Conservation (phyloP, 2,113 vertebrate genomes). For the Drymodes brunneopygia region DNA sequence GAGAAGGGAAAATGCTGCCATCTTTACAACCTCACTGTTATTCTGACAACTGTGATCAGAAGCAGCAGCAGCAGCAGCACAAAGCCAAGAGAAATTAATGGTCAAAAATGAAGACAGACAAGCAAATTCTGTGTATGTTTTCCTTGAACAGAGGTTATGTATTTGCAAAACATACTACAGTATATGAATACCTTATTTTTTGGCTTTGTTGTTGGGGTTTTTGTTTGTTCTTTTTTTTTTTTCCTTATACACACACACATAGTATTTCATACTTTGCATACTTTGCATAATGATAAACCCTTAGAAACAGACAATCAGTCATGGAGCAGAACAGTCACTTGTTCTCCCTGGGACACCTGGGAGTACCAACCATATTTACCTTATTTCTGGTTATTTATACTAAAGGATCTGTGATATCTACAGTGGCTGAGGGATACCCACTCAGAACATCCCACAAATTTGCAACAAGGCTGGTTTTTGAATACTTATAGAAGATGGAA, state of each 20-base stretch:
- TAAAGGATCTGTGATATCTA: background rate
- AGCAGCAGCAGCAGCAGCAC: background rate
- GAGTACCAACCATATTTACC: background rate
- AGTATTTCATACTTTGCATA: background rate
- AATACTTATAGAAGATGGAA: background rate
- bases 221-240: background rate
- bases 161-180: background rate
- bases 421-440: background rate
- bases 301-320: background rate
- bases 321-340: background rate
- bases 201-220: background rate
- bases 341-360: background rate
- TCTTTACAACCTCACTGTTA: background rate
- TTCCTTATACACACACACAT: background rate
- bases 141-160: fast-evolving
- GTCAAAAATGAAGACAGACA: background rate
- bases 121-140: background rate
- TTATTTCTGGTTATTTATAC: background rate
- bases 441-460: background rate
- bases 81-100: background rate
- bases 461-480: background rate
- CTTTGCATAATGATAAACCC: background rate
- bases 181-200: background rate
- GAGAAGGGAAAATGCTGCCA: background rate
- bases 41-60: background rate